Evolutionary conservation across 2,113 vertebrate species (phyloP).

Genomic region (Stigmatopora argus): DNA sequence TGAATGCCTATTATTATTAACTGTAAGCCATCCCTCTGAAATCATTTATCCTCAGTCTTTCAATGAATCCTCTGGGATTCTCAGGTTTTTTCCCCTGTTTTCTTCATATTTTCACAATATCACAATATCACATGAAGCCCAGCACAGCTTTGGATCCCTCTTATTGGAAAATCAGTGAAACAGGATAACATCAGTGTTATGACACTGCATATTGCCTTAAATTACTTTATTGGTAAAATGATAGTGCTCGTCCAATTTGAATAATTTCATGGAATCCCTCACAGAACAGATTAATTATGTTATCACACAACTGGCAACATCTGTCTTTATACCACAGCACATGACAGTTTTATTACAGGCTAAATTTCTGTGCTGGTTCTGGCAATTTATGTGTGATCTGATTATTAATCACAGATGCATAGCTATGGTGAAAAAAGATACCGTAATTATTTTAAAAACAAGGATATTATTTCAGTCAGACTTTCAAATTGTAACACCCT

Average conservation of each 20-base stretch:
- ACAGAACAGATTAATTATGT: slow-evolving; percentile 82
- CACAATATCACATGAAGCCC: slow-evolving; percentile 58
- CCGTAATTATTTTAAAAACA: slow-evolving; percentile 2
- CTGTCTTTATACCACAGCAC: slow-evolving; percentile 81
- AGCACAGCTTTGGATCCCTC: slow-evolving; percentile 38
- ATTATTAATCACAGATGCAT: slow-evolving; percentile 77
- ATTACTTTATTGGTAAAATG: slow-evolving; percentile 83
- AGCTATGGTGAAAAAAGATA: slow-evolving; percentile 46
- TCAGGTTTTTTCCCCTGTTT: slow-evolving; percentile 54
- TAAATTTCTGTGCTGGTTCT: slow-evolving; percentile 79
- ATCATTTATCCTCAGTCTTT: slow-evolving; percentile 23
- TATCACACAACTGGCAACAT: slow-evolving; percentile 82
- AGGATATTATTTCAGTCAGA: neutral
- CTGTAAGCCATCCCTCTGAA: neutral
- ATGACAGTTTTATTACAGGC: slow-evolving; percentile 85
- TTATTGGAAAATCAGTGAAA: slow-evolving; percentile 72
- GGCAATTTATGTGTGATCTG: slow-evolving; percentile 79
- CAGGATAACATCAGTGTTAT: slow-evolving; percentile 74
- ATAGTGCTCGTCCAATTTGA: slow-evolving; percentile 81
- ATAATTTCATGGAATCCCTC: slow-evolving; percentile 81
- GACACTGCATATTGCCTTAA: slow-evolving; percentile 77
- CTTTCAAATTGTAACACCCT: neutral
- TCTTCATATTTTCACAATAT: slow-evolving; percentile 63
- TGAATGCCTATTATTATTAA: neutral
- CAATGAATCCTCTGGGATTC: slow-evolving; percentile 34